These are phyloP conservation scores for Coregonus suidteri DNA, from an alignment of 2,797 vertebrate genomes.

Conservation along the genomic window DNA sequence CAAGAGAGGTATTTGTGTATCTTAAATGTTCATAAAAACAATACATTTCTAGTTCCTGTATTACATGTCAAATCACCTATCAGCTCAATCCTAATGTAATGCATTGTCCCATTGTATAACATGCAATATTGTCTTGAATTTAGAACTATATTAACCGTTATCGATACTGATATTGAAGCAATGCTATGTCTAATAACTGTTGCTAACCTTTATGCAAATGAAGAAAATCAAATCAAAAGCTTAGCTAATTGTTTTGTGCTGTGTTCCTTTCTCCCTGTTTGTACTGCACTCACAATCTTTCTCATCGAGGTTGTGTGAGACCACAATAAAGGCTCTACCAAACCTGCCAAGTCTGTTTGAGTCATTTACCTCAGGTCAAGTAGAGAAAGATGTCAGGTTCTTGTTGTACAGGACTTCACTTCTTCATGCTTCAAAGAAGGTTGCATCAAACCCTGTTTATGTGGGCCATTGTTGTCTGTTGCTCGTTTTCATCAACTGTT, in stretches of 20 bases:
- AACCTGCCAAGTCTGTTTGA: conserved; percentile 15
- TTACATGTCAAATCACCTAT: not conserved
- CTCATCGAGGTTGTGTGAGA: conserved; percentile 17
- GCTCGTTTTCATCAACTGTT: not conserved
- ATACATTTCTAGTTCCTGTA: not conserved
- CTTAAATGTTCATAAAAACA: not conserved
- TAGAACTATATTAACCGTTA: conserved; percentile 12
- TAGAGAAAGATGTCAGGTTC: not conserved
- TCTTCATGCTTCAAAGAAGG: not conserved
- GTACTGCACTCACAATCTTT: conserved; percentile 6
- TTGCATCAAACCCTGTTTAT: not conserved
- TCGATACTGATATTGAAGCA: conserved; percentile 19
- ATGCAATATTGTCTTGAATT: conserved; percentile 55
- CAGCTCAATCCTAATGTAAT: conserved; percentile 33
- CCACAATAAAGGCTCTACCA: conserved; percentile 36
- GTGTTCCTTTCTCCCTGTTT: conserved; percentile 11
- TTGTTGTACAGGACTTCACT: not conserved
- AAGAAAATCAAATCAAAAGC: conserved; percentile 32
- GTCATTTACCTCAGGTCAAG: conserved; percentile 6
- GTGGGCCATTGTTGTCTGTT: not conserved
- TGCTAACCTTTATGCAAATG: conserved; percentile 56
- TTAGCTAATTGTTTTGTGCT: conserved; percentile 27
- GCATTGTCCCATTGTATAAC: conserved; percentile 35
- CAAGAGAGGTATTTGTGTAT: not conserved
- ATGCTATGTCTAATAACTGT: conserved; percentile 34